Evolutionary conservation across 2,888 invertebrate species (phyloP).

Genomic region (Cosmopolites sordidus): DNA sequence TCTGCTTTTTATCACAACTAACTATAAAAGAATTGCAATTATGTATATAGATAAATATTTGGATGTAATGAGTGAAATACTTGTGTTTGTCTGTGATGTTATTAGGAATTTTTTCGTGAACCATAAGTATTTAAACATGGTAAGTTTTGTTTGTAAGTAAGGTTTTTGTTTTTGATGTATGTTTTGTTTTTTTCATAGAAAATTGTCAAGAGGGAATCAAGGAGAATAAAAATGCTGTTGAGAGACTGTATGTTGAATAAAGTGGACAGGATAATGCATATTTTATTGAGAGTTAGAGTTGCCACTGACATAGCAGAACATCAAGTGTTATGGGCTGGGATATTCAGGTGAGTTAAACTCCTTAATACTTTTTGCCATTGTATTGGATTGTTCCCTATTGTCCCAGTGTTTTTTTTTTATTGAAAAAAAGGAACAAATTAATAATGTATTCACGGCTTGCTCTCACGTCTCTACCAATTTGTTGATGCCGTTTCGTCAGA

Average conservation of each 20-base stretch:
- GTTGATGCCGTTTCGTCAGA: no score
- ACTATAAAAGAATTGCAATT: conserved; percentile 2
- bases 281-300: conserved; percentile 4
- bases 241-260: conserved; percentile 3
- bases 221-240: conserved; percentile 8
- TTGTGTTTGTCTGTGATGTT: not conserved
- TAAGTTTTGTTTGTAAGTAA: not conserved
- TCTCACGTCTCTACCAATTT: no score
- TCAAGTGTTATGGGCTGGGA: conserved; percentile 3
- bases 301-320: not conserved
- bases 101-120: conserved; percentile 7
- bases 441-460: no score
- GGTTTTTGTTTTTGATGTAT: not conserved
- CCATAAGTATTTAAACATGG: conserved; percentile 4
- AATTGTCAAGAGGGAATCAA: conserved; percentile 1
- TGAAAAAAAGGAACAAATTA: no score
- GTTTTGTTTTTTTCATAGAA: not conserved
- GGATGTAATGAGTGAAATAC: conserved; percentile 8
- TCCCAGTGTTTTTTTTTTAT: no score
- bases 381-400: no score
- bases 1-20: conserved; percentile 4
- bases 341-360: conserved; percentile 7
- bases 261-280: conserved; percentile 6
- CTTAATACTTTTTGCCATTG: no score
- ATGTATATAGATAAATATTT: conserved; percentile 7